Conservation (phyloP, 2,888 invertebrate species). For the Drosophila heteroneura region DNA sequence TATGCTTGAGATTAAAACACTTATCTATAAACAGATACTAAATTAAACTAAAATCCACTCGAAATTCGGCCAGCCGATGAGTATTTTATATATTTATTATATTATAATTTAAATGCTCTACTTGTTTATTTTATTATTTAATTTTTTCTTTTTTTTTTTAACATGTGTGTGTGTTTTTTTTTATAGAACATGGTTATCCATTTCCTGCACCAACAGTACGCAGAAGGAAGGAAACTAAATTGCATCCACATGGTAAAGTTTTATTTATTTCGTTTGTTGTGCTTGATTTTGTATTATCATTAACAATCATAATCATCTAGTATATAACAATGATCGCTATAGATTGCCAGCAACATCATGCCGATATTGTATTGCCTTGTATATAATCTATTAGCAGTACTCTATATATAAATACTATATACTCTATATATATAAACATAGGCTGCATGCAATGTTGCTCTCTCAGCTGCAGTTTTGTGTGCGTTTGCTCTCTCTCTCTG, state of each 20-base stretch:
- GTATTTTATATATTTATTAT: slow-evolving; percentile 7
- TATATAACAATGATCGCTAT: slow-evolving; percentile 12
- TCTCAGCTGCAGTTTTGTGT: slow-evolving; percentile 41
- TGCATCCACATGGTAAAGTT: slow-evolving; percentile 84
- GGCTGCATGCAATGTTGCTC: slow-evolving; percentile 64
- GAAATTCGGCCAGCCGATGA: slow-evolving; percentile 28
- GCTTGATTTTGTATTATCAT: slow-evolving; percentile 58
- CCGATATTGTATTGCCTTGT: slow-evolving; percentile 45
- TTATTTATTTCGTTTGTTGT: slow-evolving; percentile 64
- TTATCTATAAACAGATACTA: not conserved
- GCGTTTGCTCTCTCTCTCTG: slow-evolving; percentile 35
- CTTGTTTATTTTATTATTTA: slow-evolving; percentile 21
- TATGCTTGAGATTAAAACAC: not conserved
- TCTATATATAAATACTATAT: slow-evolving; percentile 3
- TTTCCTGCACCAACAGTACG: slow-evolving; percentile 83
- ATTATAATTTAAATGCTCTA: slow-evolving; percentile 21
- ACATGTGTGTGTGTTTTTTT: slow-evolving; percentile 66
- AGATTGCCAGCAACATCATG: slow-evolving; percentile 29
- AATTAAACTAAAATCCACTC: not conserved
- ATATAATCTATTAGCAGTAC: slow-evolving; percentile 34
- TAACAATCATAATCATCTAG: slow-evolving; percentile 7
- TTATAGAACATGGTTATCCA: slow-evolving; percentile 85
- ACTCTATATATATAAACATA: not conserved
- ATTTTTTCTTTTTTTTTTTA: slow-evolving; percentile 27
- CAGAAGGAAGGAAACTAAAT: slow-evolving; percentile 85